These are phyloP conservation scores for Callosobruchus maculatus DNA, from an alignment of 2,888 invertebrate species.

Conservation along the genomic window DNA sequence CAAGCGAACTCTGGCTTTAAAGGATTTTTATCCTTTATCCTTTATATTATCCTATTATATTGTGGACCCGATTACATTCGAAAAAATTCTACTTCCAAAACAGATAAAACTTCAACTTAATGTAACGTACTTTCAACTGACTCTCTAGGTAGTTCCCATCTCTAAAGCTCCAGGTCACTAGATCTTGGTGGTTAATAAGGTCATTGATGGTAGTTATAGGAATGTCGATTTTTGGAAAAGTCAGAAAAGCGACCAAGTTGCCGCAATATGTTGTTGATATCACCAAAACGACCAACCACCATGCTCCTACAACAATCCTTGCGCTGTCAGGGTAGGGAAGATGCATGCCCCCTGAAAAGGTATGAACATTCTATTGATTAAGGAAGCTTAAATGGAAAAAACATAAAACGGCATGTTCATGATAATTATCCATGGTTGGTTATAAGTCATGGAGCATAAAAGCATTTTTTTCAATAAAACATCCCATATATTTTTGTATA, in stretches of 20 bases:
- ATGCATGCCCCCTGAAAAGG: constrained; percentile 72
- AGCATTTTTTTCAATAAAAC: too few species aligned
- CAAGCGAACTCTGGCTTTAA: too few species aligned
- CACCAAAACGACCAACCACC: constrained; percentile 90
- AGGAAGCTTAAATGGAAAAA: constrained; percentile 4
- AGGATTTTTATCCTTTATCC: too few species aligned
- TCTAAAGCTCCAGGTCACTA: constrained; percentile 72
- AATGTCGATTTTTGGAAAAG: constrained; percentile 79
- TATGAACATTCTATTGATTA: not conserved
- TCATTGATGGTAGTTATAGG: constrained; percentile 68
- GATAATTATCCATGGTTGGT: too few species aligned
- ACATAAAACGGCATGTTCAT: too few species aligned
- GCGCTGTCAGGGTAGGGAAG: constrained; percentile 83
- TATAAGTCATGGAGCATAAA: too few species aligned
- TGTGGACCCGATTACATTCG: too few species aligned
- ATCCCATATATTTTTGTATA: too few species aligned
- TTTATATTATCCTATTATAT: too few species aligned
- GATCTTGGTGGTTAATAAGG: constrained; percentile 55
- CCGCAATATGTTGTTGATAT: constrained; percentile 90
- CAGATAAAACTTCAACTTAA: too few species aligned
- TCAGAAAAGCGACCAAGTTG: constrained; percentile 87
- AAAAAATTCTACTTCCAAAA: too few species aligned
- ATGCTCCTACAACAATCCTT: constrained; percentile 78
- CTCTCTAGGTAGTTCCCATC: constrained; percentile 73
- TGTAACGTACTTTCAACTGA: constrained; percentile 53